Evolutionary conservation across 2,113 vertebrate genomes (phyloP), one percentile per base, ranked within the genome.

Genomic region (Todiramphus chloris): DNA sequence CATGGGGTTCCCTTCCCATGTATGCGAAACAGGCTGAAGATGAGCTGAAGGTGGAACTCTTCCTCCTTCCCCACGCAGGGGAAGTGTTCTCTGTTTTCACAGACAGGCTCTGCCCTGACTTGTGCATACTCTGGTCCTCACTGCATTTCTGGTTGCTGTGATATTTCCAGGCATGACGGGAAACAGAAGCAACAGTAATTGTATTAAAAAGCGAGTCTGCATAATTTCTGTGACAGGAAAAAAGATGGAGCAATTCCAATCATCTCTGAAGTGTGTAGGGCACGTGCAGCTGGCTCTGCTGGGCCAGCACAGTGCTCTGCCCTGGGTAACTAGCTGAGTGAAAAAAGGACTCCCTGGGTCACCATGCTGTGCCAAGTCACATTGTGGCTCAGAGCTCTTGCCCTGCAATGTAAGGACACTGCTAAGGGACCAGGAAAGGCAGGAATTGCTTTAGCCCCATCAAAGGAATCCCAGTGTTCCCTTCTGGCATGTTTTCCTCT

Each of bases 61-160:
- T 7, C 20, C 4, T 24, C 60, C 39, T n/a, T 78, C 25, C 46
- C 19, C n/a, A 6, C 0, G 0, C 8, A 43, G 72, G 16, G 39
- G 55, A 79, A 43, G 24, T 3, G 8, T 55, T 30, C 53, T 55
- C 16, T 37, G 16, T 11, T 75, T 66, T 53, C 48, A 55, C 43
- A 58, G 41, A 50, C 37, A 53, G n/a, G 39, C 28, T 60, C 16
- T 80, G 44, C 30, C 39, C 66, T 56, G 27, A 6, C 6, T 66
- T 25, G 0, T 23, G 51, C 41, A 3, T 24, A 3, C 10, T 46
- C 76, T 28, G 56, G 31, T 70, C 33, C 83, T 58, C 25, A 1
- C 75, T 60, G 70, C 58, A 5, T 9, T 75, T 21, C 66, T 92
- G 43, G 18, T 16, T 18, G 44, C 73, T 89, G 50, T 14, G 44